Base-by-base conservation (phyloP, 30 jellyfish, hydroid and myxozoan species). In the Cassiopea andromeda region DNA sequence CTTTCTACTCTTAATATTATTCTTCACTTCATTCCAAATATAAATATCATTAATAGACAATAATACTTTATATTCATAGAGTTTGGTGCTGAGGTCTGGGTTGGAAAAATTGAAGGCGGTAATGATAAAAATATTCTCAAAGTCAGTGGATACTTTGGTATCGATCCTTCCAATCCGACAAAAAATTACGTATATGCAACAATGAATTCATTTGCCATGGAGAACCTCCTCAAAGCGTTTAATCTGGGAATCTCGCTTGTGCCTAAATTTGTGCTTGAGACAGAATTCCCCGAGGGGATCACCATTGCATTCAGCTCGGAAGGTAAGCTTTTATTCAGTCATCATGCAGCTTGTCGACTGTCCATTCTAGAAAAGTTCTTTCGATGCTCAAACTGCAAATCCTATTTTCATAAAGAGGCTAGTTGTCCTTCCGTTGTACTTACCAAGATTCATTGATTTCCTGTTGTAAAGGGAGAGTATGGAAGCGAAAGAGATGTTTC, bases 41-140 rank as follows among this genome's bases (percentile, higher is more conserved):
- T 64, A 17, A 4, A 5, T 14, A 64, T 10, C 12, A 54, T 54
- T 10, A 27, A 27, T 27, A 27, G 38, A 27, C 38, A 6, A 54
- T 6, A 3, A 3, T 54, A 54, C 12, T 54, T 10, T 6, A 54
- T 54, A 3, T 44, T n/a, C 74, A 44, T 61, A 92, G 98, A 92
- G 60, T 69, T 92, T 68, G 98, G 98, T 0, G 98, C 91, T 9
- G 96, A 79, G 73, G 85, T 92, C 15, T 92, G 96, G 96, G 49
- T 92, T 48, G 98, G 98, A 6, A 79, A 86, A 46, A 78, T 85
- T 7, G 77, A 71, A 46, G 93, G 78, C 6, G 91, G 89, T 7
- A 81, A 69, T 16, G 66, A 85, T 48, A 90, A 87, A 82, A 78
- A 85, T 18, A 89, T 86, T 4, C 72, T 92, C 80, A 85, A 92